Evolutionary conservation across 1,140 invertebrate genomes (phyloP).

Genomic region (Pristionchus pacificus): DNA sequence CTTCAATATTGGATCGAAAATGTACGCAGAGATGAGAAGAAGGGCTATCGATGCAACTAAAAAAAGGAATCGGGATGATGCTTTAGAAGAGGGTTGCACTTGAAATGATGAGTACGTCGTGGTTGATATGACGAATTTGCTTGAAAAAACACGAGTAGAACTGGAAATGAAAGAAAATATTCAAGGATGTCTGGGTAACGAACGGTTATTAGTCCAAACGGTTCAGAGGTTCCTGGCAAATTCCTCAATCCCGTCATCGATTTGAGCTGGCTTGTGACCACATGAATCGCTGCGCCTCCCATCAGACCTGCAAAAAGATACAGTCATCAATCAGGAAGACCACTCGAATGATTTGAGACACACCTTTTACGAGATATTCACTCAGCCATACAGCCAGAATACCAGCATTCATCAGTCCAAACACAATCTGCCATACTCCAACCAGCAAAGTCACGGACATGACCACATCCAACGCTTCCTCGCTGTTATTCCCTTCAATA

Average conservation of each 20-base stretch:
- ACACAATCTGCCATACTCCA: slow-evolving; percentile 53
- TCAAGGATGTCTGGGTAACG: neutral
- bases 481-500: neutral
- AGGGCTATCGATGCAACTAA: slow-evolving; percentile 54
- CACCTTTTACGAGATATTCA: slow-evolving; percentile 59
- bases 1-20: slow-evolving; percentile 59
- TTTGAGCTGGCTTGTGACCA: slow-evolving; percentile 61
- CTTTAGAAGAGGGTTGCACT: too few species aligned
- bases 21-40: slow-evolving; percentile 57
- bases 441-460: slow-evolving; percentile 4
- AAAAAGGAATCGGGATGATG: slow-evolving; percentile 48
- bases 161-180: slow-evolving; percentile 48
- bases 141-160: slow-evolving; percentile 59
- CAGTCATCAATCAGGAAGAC: too few species aligned
- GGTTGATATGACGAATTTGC: too few species aligned
- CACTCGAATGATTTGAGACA: neutral
- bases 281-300: slow-evolving; percentile 61
- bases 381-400: slow-evolving; percentile 61
- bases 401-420: slow-evolving; percentile 59
- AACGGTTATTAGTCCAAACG: slow-evolving; percentile 35
- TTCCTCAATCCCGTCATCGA: slow-evolving; percentile 59
- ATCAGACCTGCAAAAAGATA: slow-evolving; percentile 53
- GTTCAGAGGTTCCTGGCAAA: slow-evolving; percentile 33
- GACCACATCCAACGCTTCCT: too few species aligned
- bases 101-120: too few species aligned